These are phyloP conservation scores for Polyommatus iphigenia DNA, from an alignment of 2,888 invertebrate genomes.

Conservation along the genomic window DNA sequence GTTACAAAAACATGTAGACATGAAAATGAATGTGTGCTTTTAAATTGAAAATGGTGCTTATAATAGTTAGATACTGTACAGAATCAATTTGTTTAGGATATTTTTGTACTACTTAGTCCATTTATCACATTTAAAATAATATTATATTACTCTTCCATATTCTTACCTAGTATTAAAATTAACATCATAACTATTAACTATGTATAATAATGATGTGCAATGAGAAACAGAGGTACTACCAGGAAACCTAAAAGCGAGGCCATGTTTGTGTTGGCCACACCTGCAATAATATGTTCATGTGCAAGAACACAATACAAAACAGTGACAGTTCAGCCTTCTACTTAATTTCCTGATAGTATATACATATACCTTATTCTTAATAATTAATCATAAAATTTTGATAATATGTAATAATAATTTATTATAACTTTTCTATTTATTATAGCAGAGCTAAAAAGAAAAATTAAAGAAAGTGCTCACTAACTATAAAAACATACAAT, in stretches of 20 bases:
- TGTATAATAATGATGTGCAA: slow-evolving; percentile 49
- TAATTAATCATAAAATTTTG: slow-evolving; percentile 51
- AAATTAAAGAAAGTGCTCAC: slow-evolving; percentile 55
- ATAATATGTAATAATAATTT: slow-evolving; percentile 39
- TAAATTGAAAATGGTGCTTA: slow-evolving; percentile 76
- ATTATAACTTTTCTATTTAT: slow-evolving; percentile 20
- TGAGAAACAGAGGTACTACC: slow-evolving; percentile 43
- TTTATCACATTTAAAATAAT: slow-evolving; percentile 24
- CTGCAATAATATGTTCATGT: not conserved
- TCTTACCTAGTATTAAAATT: slow-evolving; percentile 37
- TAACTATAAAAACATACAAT: slow-evolving; percentile 51
- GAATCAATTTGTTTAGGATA: slow-evolving; percentile 75
- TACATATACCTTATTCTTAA: slow-evolving; percentile 34
- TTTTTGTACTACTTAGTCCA: slow-evolving; percentile 57
- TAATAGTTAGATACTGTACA: slow-evolving; percentile 78
- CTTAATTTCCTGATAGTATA: not conserved
- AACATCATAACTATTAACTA: slow-evolving; percentile 39
- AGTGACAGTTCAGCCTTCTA: not conserved
- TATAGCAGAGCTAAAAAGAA: slow-evolving; percentile 18
- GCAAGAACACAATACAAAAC: not conserved
- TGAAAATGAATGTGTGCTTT: slow-evolving; percentile 28
- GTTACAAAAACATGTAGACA: not conserved
- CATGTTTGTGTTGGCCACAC: not conserved
- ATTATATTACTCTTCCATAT: slow-evolving; percentile 42
- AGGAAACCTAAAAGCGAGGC: not conserved